phyloP scores from a whole-genome alignment of 2,113 vertebrate species.

The Electrona antarctica region DNA sequence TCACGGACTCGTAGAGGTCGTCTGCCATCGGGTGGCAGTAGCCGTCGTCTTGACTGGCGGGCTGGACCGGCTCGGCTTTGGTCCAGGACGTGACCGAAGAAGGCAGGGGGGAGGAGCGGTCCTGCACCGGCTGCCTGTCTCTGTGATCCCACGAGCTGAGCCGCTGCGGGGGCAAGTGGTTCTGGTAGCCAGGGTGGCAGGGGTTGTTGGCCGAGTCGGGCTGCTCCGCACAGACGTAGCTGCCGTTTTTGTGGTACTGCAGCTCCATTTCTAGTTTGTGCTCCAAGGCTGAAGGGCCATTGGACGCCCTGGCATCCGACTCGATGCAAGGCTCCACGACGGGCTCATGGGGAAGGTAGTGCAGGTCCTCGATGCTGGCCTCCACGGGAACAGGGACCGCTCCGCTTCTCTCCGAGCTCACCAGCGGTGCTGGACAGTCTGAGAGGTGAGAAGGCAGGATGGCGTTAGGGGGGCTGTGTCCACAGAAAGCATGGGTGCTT shows the following conservation, averaged over 20 bases:
- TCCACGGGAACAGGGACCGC: conserved; percentile 75
- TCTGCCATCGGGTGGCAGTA: neutral
- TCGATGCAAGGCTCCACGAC: conserved; percentile 35
- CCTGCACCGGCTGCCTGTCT: conserved; percentile 38
- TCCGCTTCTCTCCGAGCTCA: conserved; percentile 81
- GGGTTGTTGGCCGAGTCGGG: conserved; percentile 11
- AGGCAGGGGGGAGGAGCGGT: conserved; percentile 39
- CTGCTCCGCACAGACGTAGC: conserved; percentile 72
- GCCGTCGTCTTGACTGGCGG: conserved; percentile 39
- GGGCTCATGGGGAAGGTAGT: conserved; percentile 9
- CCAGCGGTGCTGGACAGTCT: conserved; percentile 85
- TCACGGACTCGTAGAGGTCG: conserved; percentile 25
- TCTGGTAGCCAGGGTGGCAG: neutral
- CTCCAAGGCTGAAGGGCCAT: conserved; percentile 36
- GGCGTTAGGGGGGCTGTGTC: neutral
- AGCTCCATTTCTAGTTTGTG: conserved; percentile 85
- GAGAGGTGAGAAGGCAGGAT: conserved; percentile 10
- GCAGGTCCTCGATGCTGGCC: conserved; percentile 78
- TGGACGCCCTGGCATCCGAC: conserved; percentile 17
- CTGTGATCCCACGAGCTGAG: conserved; percentile 48
- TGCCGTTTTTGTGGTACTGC: conserved; percentile 84
- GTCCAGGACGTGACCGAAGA: conserved; percentile 70
- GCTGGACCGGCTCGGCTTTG: conserved; percentile 51
- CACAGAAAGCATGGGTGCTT: neutral
- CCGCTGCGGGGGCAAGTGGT: conserved; percentile 7